Evolutionary conservation across 2,888 invertebrate species (phyloP).

Genomic region (Hecatera dysodea): DNA sequence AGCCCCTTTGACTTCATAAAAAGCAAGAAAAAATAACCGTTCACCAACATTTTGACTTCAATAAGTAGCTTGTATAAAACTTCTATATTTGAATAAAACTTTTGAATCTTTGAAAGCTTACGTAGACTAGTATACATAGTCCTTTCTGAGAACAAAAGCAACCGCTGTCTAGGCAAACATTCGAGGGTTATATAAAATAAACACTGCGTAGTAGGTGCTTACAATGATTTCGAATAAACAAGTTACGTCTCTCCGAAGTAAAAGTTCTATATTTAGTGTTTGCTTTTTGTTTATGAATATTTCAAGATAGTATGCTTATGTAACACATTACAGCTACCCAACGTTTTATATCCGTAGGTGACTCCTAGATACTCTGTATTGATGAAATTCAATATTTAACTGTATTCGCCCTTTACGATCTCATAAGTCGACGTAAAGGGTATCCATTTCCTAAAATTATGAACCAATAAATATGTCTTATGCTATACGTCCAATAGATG

Average conservation of each 20-base stretch:
- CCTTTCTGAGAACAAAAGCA: conserved; percentile 14
- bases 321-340: neutral
- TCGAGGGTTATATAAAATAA: conserved; percentile 30
- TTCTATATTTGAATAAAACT: conserved; percentile 19
- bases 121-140: conserved; percentile 9
- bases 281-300: conserved; percentile 2
- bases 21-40: neutral
- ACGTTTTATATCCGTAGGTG: neutral
- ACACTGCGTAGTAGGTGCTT: conserved; percentile 19
- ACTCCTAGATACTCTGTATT: neutral
- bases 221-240: conserved; percentile 41
- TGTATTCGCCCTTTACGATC: neutral
- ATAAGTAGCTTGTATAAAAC: neutral
- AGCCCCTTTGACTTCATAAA: neutral
- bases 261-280: neutral
- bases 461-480: conserved; percentile 9
- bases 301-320: neutral
- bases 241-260: conserved; percentile 15
- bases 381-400: neutral
- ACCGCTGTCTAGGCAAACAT: conserved; percentile 20
- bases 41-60: conserved; percentile 1
- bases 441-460: conserved; percentile 10
- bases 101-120: conserved; percentile 23
- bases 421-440: neutral
- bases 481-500: conserved; percentile 13